Evolutionary conservation across 2,113 vertebrate species (phyloP).

Genomic region (Copsychus sechellarum): DNA sequence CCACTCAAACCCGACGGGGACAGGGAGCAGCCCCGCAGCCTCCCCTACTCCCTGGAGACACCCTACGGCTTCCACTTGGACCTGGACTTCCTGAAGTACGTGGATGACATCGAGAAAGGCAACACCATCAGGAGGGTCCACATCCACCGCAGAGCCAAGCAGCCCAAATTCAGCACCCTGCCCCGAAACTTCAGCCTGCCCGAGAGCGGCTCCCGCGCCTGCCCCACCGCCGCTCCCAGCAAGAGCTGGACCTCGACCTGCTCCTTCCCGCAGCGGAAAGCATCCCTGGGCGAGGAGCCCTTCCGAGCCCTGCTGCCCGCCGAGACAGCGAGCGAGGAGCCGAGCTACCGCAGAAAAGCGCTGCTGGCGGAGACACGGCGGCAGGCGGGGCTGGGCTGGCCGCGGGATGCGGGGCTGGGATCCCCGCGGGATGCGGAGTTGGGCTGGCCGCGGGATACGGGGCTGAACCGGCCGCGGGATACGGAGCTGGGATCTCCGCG

Average conservation of each 20-base stretch:
- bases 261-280: conserved; percentile 79
- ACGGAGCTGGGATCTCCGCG: background rate
- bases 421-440: too few relatives aligned
- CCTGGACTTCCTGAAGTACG: conserved; percentile 97
- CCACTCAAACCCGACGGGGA: background rate
- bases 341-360: conserved; percentile 70
- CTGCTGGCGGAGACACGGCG: conserved; percentile 42
- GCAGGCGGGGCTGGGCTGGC: conserved; percentile 56
- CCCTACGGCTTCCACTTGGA: conserved; percentile 97
- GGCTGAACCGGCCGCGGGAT: too few relatives aligned
- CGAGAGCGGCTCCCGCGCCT: conserved; percentile 74
- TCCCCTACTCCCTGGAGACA: conserved; percentile 80
- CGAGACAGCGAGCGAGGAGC: conserved; percentile 44
- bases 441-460: background rate
- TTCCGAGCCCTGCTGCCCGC: conserved; percentile 56
- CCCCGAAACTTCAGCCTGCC: conserved; percentile 96
- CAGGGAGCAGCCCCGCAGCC: background rate
- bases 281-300: conserved; percentile 80
- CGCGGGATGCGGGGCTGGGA: conserved; percentile 48
- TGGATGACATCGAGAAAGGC: conserved; percentile 98
- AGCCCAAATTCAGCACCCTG: conserved; percentile 93
- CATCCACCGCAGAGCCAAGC: conserved; percentile 89
- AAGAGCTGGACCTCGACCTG: conserved; percentile 81
- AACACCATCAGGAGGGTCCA: conserved; percentile 94
- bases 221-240: conserved; percentile 27